These are phyloP conservation scores for Eurois occulta DNA, from an alignment of 2,888 invertebrate genomes.

Conservation along the genomic window DNA sequence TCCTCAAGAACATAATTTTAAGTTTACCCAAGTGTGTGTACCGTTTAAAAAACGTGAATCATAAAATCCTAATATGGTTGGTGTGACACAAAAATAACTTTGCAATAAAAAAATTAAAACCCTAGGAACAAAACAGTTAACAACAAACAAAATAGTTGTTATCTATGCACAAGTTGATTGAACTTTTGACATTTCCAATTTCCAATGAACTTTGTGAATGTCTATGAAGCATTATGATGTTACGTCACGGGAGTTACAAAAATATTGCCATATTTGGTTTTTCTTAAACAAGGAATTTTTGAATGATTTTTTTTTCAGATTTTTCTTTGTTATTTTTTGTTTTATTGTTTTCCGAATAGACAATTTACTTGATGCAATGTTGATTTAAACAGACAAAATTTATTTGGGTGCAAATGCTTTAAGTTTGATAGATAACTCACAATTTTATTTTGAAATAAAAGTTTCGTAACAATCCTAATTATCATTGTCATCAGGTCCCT, in stretches of 20 bases:
- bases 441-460: not conserved
- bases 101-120: not conserved
- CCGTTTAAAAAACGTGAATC: not conserved
- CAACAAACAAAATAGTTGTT: conserved; percentile 1
- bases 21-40: not conserved
- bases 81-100: not conserved
- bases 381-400: not conserved
- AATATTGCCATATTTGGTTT: conserved; percentile 54
- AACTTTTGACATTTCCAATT: conserved; percentile 49
- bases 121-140: not conserved
- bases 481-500: not conserved
- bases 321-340: not conserved
- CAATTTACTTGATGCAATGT: not conserved
- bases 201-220: conserved; percentile 26
- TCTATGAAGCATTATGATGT: not conserved
- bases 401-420: not conserved
- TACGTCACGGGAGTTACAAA: conserved; percentile 30
- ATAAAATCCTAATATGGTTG: not conserved
- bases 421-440: not conserved
- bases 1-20: not conserved
- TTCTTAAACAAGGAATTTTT: too few relatives aligned
- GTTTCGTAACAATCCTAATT: not conserved
- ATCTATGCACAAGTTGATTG: conserved; percentile 34
- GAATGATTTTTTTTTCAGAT: not conserved
- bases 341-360: not conserved